phyloP scores from a whole-genome alignment of 92 coral and sea anemone genomes.

The Diadumene lineata region DNA sequence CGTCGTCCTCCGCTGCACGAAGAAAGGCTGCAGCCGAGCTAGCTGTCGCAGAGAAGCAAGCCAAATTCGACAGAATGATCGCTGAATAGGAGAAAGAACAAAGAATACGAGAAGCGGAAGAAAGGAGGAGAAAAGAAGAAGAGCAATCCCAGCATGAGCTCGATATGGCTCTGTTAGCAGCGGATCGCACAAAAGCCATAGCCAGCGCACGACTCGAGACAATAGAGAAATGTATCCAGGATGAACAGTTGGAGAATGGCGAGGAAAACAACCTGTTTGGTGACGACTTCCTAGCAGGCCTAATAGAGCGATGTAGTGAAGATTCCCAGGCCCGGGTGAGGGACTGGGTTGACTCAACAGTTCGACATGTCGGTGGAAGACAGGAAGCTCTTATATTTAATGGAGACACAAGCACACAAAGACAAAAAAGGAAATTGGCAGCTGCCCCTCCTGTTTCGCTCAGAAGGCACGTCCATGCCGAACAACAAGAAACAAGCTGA shows the following conservation, averaged over 20 bases:
- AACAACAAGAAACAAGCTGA: too few species aligned
- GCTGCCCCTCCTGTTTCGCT: too few species aligned
- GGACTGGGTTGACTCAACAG: too few species aligned
- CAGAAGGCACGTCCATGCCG: too few species aligned
- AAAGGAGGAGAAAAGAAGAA: slow-evolving; percentile 30
- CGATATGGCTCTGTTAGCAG: slow-evolving; percentile 48
- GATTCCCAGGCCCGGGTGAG: too few species aligned
- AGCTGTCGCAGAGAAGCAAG: slow-evolving; percentile 56
- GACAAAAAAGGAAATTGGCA: too few species aligned
- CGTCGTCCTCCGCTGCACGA: slow-evolving; percentile 28
- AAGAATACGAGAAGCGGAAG: slow-evolving; percentile 52
- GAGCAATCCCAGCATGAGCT: slow-evolving; percentile 37
- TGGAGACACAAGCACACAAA: too few species aligned
- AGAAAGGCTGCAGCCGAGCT: slow-evolving; percentile 54
- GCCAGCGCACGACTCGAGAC: slow-evolving; percentile 48
- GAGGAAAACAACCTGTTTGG: too few species aligned
- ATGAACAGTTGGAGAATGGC: slow-evolving; percentile 27
- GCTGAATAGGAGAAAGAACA: slow-evolving; percentile 44
- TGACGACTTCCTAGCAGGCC: too few species aligned
- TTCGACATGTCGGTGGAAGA: too few species aligned
- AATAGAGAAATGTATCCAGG: slow-evolving; percentile 39
- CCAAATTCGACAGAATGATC: slow-evolving; percentile 50
- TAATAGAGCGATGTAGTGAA: too few species aligned
- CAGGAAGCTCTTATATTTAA: too few species aligned
- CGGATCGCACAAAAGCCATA: slow-evolving; percentile 41